Base-by-base conservation (phyloP, 2,888 invertebrate species). In the Laothoe populi region DNA sequence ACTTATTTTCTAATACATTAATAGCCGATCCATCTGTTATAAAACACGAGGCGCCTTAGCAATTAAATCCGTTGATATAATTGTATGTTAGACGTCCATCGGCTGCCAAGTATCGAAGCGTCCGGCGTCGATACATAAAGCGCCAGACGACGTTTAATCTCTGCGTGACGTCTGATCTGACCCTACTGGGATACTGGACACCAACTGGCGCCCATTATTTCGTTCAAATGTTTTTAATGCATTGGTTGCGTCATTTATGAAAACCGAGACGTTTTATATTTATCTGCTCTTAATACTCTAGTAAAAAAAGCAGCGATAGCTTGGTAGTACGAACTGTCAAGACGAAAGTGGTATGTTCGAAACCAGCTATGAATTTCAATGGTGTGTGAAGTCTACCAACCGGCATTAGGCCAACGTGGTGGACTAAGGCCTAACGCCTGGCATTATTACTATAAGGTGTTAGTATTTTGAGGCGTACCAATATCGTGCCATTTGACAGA, bases 111-210 rank as follows among this genome's bases (percentile, higher is more conserved):
- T 26, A 48, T 31, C 19, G 10, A 19, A 1, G 19, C 19, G 53
- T 35, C 26, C 11, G 53, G 53, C 53, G 53, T 53, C 35, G 19
- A 53, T 35, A 53, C 53, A 35, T 49, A 49, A 53, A 53, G 19
- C 35, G 53, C 35, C 31, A 53, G 53, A 53, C 53, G 19, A 19
- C 35, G 19, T 53, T 53, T 53, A 53, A 53, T 53, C 53, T 53
- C 53, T 8, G 35, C 53, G 16, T 53, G 53, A 53, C 53, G 31
- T 53, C 53, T 19, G 35, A 53, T 35, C 35, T 31, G 53, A 53
- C 53, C 46, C 46, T 35, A 16, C 49, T 31, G 13, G 13, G 46
- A 5, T 1, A 8, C 48, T 8, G 8, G n/a, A n/a, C 16, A 49
- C 31, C 5, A 48, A 24, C 48, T 31, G 8, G 16, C 2, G 10